phyloP scores from a whole-genome alignment of 37 sponge, comb jelly and placozoan genomes.

The Geodia barretti region DNA sequence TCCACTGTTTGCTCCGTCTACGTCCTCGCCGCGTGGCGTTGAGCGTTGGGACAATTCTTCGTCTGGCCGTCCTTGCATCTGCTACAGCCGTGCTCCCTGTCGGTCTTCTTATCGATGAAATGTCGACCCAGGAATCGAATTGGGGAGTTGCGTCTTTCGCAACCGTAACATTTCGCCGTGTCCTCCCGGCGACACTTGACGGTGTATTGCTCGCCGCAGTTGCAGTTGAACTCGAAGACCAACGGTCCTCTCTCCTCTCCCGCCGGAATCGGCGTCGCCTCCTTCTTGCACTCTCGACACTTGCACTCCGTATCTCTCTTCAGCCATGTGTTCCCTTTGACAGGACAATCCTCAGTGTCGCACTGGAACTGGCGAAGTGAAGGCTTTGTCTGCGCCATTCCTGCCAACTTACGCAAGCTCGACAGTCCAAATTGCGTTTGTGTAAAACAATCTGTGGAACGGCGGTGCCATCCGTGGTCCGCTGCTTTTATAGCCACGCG shows the following conservation, averaged over 20 bases:
- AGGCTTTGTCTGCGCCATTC: too few relatives aligned
- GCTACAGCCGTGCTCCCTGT: slow-evolving; percentile 29
- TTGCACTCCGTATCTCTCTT: not conserved
- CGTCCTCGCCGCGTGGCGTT: too few relatives aligned
- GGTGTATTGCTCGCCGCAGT: slow-evolving; percentile 5
- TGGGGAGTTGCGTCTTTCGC: not conserved
- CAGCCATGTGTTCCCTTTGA: not conserved
- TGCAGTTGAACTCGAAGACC: slow-evolving; percentile 14
- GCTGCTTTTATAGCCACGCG: too few relatives aligned
- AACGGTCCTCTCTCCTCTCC: slow-evolving; percentile 19
- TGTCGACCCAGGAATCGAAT: not conserved
- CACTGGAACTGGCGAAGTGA: not conserved
- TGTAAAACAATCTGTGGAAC: too few relatives aligned
- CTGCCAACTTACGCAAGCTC: too few relatives aligned
- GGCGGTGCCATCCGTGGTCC: too few relatives aligned
- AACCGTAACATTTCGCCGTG: slow-evolving; percentile 25
- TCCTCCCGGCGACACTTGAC: slow-evolving; percentile 15
- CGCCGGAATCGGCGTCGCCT: not conserved
- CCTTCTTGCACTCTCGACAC: not conserved
- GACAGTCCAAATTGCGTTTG: too few relatives aligned
- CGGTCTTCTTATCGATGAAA: slow-evolving; percentile 11
- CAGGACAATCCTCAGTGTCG: not conserved
- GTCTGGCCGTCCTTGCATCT: slow-evolving; percentile 22
- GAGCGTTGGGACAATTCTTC: not conserved
- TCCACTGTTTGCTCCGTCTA: too few relatives aligned